These are phyloP conservation scores for Dinomys branickii DNA, from an alignment of 2,113 vertebrate species.

Conservation along the genomic window DNA sequence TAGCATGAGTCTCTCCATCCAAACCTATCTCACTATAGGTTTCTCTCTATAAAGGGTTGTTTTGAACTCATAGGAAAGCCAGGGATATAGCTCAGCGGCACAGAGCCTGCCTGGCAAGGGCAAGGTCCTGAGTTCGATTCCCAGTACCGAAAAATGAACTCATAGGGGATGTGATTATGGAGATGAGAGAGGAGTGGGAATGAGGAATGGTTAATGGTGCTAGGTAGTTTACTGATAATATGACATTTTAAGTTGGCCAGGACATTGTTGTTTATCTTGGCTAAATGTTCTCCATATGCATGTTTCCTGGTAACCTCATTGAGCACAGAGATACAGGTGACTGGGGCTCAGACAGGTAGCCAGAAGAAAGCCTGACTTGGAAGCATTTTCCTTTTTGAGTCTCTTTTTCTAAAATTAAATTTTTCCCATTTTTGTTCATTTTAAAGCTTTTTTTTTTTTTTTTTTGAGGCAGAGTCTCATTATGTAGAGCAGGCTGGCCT, in stretches of 20 bases:
- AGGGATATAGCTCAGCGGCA: too few species aligned
- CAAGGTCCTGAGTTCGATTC: too few species aligned
- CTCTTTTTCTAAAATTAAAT: neutral
- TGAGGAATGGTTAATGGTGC: too few species aligned
- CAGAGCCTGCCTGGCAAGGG: too few species aligned
- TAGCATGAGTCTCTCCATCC: neutral
- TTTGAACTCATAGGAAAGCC: neutral
- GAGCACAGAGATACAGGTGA: neutral
- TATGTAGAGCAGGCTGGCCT: too few species aligned
- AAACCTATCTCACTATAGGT: neutral
- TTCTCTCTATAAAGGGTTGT: neutral
- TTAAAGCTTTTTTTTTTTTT: neutral
- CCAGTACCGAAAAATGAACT: too few species aligned
- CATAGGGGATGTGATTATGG: neutral
- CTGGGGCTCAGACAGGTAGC: neutral
- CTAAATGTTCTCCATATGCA: neutral
- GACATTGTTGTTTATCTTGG: neutral
- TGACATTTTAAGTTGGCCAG: neutral
- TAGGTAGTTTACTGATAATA: neutral
- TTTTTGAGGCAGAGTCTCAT: too few species aligned
- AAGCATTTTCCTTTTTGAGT: neutral
- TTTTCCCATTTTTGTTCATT: neutral
- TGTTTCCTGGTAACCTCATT: too few species aligned
- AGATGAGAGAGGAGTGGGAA: neutral
- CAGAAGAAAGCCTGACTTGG: neutral